A percentile compares a stretch with the other conserved stretches of the same genome.
Conservation (phyloP, 2,888 invertebrate genomes). For the Tachina fera region DNA sequence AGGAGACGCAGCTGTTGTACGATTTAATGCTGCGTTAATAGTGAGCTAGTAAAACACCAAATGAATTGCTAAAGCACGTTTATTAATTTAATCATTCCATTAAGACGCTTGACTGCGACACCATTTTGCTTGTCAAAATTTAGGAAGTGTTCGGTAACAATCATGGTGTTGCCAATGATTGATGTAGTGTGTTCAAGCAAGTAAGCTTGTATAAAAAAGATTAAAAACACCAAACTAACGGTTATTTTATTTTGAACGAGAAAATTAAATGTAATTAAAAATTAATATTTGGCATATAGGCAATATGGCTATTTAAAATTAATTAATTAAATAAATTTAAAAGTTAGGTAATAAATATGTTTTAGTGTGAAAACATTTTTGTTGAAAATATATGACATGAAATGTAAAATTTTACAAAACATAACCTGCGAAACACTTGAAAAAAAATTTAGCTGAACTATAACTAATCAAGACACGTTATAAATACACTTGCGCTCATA, state of each 20-base stretch:
- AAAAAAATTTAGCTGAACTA: no score
- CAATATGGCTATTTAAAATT: no score
- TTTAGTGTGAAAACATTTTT: no score
- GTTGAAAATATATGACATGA: no score
- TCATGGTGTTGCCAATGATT: not conserved
- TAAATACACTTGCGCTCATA: no score
- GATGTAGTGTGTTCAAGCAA: constrained; percentile 10
- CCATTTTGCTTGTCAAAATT: not conserved
- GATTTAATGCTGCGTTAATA: constrained; percentile 11
- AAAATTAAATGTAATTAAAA: not conserved
- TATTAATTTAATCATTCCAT: not conserved
- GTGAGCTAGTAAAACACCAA: constrained; percentile 21
- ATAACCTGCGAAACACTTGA: no score
- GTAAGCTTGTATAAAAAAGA: constrained; percentile 18
- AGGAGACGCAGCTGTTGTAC: no score
- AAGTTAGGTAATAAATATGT: no score
- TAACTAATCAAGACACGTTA: no score
- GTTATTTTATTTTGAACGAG: not conserved
- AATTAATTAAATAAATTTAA: no score
- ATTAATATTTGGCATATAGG: no score
- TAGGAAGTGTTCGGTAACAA: constrained; percentile 60
- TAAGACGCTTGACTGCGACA: constrained; percentile 19
- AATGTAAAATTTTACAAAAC: no score
- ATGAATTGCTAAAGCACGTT: constrained; percentile 27
- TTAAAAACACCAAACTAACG: not conserved